phyloP scores from a whole-genome alignment of 2,797 vertebrate species.

The Trichosurus vulpecula region DNA sequence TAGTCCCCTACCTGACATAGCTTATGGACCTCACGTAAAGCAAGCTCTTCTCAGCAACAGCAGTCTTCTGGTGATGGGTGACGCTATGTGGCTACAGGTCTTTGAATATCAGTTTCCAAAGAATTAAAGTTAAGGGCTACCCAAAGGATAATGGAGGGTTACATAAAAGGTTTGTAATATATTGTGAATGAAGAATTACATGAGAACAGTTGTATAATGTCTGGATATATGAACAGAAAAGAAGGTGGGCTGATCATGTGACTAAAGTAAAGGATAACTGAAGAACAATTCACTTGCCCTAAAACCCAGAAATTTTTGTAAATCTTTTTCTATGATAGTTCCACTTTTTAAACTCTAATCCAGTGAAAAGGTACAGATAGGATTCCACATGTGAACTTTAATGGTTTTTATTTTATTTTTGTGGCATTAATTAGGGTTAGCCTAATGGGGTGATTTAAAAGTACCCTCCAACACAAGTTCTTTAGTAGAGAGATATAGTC shows the following conservation, averaged over 20 bases:
- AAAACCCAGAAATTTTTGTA: background rate
- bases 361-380: background rate
- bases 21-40: background rate
- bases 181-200: too few relatives aligned
- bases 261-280: too few relatives aligned
- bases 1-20: background rate
- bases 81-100: too few relatives aligned
- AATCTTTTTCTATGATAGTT: background rate
- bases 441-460: conserved; percentile 24
- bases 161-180: too few relatives aligned
- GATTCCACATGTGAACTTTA: background rate
- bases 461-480: background rate
- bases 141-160: too few relatives aligned
- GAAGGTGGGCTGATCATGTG: too few relatives aligned
- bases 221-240: too few relatives aligned
- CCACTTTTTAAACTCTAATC: background rate
- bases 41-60: background rate
- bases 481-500: conserved; percentile 8
- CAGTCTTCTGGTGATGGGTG: too few relatives aligned
- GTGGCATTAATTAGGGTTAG: conserved; percentile 26
- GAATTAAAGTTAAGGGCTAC: too few relatives aligned
- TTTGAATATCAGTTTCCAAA: too few relatives aligned
- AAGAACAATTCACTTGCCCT: background rate
- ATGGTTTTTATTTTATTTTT: background rate
- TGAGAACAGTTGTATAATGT: too few relatives aligned